Evolutionary conservation across 2,113 vertebrate species (phyloP), one percentile per base, ranked within the genome.

Genomic region (Fulmarus glacialis): DNA sequence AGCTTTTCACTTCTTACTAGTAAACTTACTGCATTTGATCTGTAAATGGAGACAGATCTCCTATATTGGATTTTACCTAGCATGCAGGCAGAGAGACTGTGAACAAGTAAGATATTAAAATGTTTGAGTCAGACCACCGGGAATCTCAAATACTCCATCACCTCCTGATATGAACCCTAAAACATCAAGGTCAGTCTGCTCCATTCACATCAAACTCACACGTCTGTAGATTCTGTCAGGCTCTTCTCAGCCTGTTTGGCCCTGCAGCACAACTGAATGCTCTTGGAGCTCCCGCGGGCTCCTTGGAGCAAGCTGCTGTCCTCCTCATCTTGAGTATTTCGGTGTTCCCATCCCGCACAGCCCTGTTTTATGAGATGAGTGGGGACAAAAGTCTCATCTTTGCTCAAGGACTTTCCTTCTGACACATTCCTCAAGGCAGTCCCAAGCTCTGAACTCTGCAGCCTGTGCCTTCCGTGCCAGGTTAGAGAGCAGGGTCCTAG

Each of bases 141-240:
- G 22, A 12, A 50, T 64, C 29, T 80, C 42, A 71, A 40, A 75
- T 16, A 43, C 43, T 70, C 24, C 24, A 17, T 9, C 26, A 71
- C 43, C 55, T 48, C 16, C 30, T 50, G 58, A 29, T 23, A 53
- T 2, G 42, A 77, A 67, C 21, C 47, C 66, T 89, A 42, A 72
- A 71, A 7, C 22, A 40, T 48, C 82, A 23, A 38, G 34, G 20
- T 73, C 36, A 56, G 36, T n/a, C 68, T 81, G 38, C 43, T 88
- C 40, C 59, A 13, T 4, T 42, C 40, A 43, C 42, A 52, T 8
- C 45, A 66, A 38, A 60, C 26, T 48, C 64, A n/a, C 6, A 6
- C 0, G 2, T 7, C 68, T 87, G 24, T 6, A 55, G 24, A 22
- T 52, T 55, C 0, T 1, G 38, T 26, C 1, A 8, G 27, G 53